These are phyloP conservation scores for Columba janthina DNA, from an alignment of 2,113 vertebrate genomes.

Conservation along the genomic window DNA sequence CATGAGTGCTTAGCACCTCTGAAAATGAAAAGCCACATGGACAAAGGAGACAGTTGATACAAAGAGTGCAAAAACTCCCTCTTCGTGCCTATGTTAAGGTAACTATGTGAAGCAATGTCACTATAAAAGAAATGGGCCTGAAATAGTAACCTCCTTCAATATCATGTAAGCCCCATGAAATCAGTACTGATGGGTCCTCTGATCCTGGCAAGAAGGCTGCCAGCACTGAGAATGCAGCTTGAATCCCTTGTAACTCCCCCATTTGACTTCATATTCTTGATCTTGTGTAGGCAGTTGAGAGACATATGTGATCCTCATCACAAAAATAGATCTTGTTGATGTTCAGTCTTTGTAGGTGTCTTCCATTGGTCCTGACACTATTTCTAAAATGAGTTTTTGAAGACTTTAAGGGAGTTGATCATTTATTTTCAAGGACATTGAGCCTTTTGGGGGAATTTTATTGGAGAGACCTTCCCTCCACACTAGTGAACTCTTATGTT, in stretches of 20 bases:
- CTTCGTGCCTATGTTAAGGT: neutral
- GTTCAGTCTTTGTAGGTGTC: neutral
- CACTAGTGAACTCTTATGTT: neutral
- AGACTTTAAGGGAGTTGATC: neutral
- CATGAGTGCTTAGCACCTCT: neutral
- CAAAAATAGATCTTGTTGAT: neutral
- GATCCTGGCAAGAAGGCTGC: neutral
- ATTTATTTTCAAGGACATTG: neutral
- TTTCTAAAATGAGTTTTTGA: neutral
- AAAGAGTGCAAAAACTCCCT: neutral
- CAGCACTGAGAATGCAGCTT: neutral
- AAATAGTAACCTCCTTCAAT: conserved; percentile 44
- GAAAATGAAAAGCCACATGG: conserved; percentile 3
- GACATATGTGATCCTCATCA: neutral
- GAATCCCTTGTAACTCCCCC: neutral
- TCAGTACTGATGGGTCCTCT: neutral
- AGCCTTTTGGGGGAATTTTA: neutral
- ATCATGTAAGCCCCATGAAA: conserved; percentile 33
- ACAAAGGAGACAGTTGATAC: neutral
- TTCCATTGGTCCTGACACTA: neutral
- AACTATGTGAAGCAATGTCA: neutral
- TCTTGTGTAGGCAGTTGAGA: neutral
- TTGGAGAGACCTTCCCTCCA: neutral
- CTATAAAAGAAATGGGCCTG: neutral
- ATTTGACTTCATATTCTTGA: neutral